Base-by-base conservation (phyloP, 1,140 invertebrate genomes). In the Cephus cinctus region DNA sequence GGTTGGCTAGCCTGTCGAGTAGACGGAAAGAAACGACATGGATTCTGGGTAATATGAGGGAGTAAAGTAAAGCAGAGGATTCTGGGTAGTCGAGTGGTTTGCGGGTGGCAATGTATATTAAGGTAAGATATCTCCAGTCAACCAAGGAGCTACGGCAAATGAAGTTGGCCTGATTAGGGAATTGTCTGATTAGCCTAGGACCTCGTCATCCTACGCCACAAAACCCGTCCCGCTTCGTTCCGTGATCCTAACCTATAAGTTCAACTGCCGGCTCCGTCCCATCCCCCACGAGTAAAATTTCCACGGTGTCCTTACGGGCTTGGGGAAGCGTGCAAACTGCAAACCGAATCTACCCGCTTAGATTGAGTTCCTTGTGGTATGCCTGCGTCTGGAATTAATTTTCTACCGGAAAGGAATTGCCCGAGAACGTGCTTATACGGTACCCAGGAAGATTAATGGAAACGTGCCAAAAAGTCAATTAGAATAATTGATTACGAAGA, bases 351-450 rank as follows among this genome's bases (percentile, higher is more conserved):
- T 64, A 56, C 55, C 36, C 39, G 18, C 38, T 52, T 56, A 64
- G 63, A 65, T 65, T 62, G 63, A 66, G 63, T 66, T 65, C 59
- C 54, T n/a, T n/a, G 50, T 56, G 62, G 64, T 57, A 65, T 57
- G 59, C 61, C 52, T 59, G 49, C 61, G 53, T 50, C 51, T 54
- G 47, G 46, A 65, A 64, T 57, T 65, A 65, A 65, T 65, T 59
- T 57, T n/a, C n/a, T n/a, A n/a, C n/a, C n/a, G n/a, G n/a, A n/a
- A n/a, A n/a, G n/a, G n/a, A n/a, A n/a, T n/a, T n/a, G n/a, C n/a
- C n/a, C n/a, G n/a, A n/a, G n/a, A n/a, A n/a, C n/a, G n/a, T n/a
- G n/a, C n/a, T n/a, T n/a, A n/a, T n/a, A n/a, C n/a, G n/a, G n/a
- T n/a, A n/a, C n/a, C n/a, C n/a, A n/a, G n/a, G n/a, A n/a, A n/a